These are phyloP conservation scores for Orchestia grillus DNA, from an alignment of 1,140 invertebrate genomes.

Conservation along the genomic window DNA sequence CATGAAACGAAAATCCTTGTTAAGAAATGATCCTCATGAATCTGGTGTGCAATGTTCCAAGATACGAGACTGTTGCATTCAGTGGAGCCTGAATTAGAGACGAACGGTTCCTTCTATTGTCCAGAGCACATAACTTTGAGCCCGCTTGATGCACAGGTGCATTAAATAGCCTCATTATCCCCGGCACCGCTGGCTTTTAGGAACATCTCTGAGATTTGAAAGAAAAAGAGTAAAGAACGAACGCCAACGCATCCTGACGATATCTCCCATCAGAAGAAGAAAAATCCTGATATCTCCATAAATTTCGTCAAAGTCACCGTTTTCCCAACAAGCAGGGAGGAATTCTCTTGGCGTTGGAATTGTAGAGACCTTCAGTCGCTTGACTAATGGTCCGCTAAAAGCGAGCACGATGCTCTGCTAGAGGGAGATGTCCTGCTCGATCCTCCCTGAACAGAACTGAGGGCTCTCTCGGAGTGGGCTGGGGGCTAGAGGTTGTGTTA, in stretches of 20 bases:
- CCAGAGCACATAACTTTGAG: neutral
- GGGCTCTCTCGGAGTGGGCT: too few relatives aligned
- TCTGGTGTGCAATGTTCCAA: conserved; percentile 21
- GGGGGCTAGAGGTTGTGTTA: too few relatives aligned
- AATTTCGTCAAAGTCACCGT: conserved; percentile 17
- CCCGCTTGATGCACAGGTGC: neutral
- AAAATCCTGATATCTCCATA: conserved; percentile 24
- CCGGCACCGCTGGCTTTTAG: neutral
- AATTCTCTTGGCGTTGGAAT: conserved; percentile 7
- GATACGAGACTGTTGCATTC: neutral
- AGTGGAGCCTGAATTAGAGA: neutral
- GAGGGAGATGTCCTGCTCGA: neutral
- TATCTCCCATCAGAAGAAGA: conserved; percentile 8
- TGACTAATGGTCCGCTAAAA: conserved; percentile 17
- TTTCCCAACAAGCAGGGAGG: neutral
- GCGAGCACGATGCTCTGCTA: neutral
- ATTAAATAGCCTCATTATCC: conserved; percentile 25
- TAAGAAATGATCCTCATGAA: neutral
- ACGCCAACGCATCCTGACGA: neutral
- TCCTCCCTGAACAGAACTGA: neutral
- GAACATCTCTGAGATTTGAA: neutral
- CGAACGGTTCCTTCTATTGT: neutral
- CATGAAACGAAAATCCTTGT: neutral
- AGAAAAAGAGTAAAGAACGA: neutral
- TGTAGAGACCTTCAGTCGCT: conserved; percentile 15